Percentiles rank a stretch among this genome's conserved stretches.
Evolutionary conservation across 2,797 vertebrate genomes (phyloP).

Genomic region (Furcifer pardalis): DNA sequence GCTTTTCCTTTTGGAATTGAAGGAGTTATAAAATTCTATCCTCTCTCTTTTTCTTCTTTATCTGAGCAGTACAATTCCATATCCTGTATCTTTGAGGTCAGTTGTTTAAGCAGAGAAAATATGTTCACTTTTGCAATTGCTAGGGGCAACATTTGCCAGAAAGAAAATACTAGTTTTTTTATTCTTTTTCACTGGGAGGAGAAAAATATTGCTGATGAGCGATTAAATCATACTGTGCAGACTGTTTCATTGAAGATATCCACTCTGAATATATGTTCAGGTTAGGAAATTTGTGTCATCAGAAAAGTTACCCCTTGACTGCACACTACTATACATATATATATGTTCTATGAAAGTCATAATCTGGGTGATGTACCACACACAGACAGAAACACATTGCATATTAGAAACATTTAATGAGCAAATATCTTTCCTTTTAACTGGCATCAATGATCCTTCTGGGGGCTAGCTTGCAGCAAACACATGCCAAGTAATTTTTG

Average conservation of each 20-base stretch:
- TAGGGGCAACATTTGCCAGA: neutral
- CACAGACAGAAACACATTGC: neutral
- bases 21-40: neutral
- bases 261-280: constrained; percentile 3
- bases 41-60: constrained; percentile 5
- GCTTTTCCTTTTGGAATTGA: neutral
- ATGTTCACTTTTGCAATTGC: neutral
- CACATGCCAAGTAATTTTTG: neutral
- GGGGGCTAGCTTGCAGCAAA: neutral
- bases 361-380: constrained; percentile 35
- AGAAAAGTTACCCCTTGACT: neutral
- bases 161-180: constrained; percentile 10
- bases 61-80: neutral
- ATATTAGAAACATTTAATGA: neutral
- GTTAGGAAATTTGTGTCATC: neutral
- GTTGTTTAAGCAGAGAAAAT: constrained; percentile 22
- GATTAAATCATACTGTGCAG: constrained; percentile 15
- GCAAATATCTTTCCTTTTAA: neutral
- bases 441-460: neutral
- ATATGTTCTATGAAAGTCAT: neutral
- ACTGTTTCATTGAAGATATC: neutral
- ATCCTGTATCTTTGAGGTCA: constrained; percentile 15
- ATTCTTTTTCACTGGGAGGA: neutral
- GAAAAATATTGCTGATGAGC: constrained; percentile 26
- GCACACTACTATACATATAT: neutral